These are phyloP conservation scores for Venustoraphidia nigricollis DNA, from an alignment of 2,888 invertebrate species.

Conservation along the genomic window DNA sequence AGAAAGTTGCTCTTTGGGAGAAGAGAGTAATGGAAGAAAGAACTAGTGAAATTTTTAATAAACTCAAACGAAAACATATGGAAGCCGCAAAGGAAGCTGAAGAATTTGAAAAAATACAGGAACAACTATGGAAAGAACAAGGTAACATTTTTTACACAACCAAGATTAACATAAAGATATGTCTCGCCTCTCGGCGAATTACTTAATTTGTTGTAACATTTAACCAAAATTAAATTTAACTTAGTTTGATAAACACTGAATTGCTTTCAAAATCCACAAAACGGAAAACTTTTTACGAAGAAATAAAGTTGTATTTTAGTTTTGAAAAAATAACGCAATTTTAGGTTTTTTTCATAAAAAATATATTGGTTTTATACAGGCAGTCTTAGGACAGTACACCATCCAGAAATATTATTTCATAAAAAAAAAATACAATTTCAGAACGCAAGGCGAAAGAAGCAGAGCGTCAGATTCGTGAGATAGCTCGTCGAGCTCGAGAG, in stretches of 20 bases:
- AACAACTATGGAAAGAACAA: conserved; percentile 49
- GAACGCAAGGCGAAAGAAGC: conserved; percentile 56
- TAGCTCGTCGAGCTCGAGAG: conserved; percentile 50
- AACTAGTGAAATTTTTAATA: conserved; percentile 45
- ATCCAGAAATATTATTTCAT: background rate
- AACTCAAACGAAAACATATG: conserved; percentile 40
- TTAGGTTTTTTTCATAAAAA: too few species aligned
- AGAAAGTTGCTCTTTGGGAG: conserved; percentile 52
- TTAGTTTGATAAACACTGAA: too few species aligned
- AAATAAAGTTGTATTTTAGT: too few species aligned
- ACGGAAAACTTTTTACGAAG: too few species aligned
- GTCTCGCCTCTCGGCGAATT: too few species aligned
- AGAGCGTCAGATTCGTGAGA: conserved; percentile 49
- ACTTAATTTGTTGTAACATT: too few species aligned
- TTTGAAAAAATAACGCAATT: too few species aligned
- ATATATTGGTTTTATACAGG: too few species aligned
- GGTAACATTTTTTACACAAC: conserved; percentile 24
- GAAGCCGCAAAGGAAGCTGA: conserved; percentile 39
- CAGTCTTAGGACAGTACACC: too few species aligned
- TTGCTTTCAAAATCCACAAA: too few species aligned
- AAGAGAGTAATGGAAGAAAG: conserved; percentile 46
- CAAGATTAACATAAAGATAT: too few species aligned
- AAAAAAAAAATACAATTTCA: conserved; percentile 19
- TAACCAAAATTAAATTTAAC: too few species aligned
- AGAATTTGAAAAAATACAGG: conserved; percentile 40